Evolutionary conservation across 37 sponge, comb jelly and placozoan genomes (phyloP).

Genomic region (Ephydatia muelleri): DNA sequence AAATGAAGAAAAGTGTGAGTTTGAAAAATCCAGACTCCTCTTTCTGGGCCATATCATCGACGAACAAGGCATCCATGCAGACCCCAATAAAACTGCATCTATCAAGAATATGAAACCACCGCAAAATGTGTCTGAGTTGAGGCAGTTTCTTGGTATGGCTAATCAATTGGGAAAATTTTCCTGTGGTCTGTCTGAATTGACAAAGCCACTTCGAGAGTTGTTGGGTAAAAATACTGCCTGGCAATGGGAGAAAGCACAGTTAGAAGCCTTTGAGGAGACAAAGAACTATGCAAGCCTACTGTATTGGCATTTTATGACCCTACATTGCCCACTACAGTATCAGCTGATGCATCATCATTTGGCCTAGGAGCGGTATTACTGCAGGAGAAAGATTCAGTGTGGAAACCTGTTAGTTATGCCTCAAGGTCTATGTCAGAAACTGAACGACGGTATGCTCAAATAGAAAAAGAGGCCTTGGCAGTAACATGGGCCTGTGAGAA

Average conservation of each 20-base stretch:
- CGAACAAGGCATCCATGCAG: constrained; percentile 28
- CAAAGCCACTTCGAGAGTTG: constrained; percentile 25
- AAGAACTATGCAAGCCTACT: background rate
- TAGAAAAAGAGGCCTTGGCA: constrained; percentile 8
- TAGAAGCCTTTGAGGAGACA: constrained; percentile 5
- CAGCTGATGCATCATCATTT: constrained; percentile 40
- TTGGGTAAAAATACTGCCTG: constrained; percentile 23
- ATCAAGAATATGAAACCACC: constrained; percentile 3
- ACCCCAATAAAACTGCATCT: constrained; percentile 45
- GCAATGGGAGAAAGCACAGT: constrained; percentile 28
- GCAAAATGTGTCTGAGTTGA: constrained; percentile 25
- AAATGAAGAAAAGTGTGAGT: constrained; percentile 44
- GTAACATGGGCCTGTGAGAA: constrained; percentile 34
- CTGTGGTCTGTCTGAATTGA: constrained; percentile 9
- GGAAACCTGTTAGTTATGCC: constrained; percentile 12
- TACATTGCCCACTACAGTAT: background rate
- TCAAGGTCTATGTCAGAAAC: constrained; percentile 5
- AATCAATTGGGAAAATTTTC: constrained; percentile 41
- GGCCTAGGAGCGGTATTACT: constrained; percentile 35
- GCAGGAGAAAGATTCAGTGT: background rate
- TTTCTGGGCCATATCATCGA: constrained; percentile 27
- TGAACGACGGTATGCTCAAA: constrained; percentile 5
- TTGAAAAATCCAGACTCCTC: background rate
- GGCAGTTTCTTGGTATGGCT: constrained; percentile 35
- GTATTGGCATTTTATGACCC: constrained; percentile 23